These are phyloP conservation scores for Macroramphosus scolopax DNA, from an alignment of 2,797 vertebrate species.

Conservation along the genomic window DNA sequence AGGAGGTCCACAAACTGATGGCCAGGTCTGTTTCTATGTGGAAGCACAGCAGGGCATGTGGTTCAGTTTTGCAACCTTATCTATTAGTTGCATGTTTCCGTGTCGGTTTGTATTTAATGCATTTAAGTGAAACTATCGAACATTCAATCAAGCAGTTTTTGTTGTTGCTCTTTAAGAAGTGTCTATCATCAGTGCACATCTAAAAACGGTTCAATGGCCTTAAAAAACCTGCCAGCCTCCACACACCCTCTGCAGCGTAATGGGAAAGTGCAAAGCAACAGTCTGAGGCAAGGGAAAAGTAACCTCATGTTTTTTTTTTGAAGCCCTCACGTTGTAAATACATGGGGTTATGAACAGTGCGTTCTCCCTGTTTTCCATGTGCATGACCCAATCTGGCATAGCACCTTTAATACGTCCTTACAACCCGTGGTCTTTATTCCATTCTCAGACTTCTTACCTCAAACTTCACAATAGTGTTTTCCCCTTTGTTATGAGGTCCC, in stretches of 20 bases:
- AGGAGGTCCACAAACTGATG: slow-evolving; percentile 98
- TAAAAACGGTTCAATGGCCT: too few species aligned
- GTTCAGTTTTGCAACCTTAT: neutral
- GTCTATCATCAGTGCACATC: too few species aligned
- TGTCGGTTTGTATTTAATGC: too few species aligned
- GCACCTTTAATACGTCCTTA: slow-evolving; percentile 29
- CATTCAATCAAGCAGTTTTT: neutral
- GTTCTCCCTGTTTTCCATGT: slow-evolving; percentile 39
- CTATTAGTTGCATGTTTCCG: neutral
- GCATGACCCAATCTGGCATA: slow-evolving; percentile 32
- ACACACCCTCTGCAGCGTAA: too few species aligned
- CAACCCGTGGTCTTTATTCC: neutral
- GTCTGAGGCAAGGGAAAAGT: slow-evolving; percentile 30
- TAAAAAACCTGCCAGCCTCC: too few species aligned
- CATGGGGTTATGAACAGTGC: slow-evolving; percentile 44
- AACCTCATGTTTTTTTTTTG: slow-evolving; percentile 25
- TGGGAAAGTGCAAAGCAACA: too few species aligned
- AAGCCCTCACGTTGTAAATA: slow-evolving; percentile 30
- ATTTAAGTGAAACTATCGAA: neutral
- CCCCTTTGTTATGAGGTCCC: slow-evolving; percentile 12
- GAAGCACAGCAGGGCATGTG: neutral
- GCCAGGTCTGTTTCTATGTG: slow-evolving; percentile 82
- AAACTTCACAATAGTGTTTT: slow-evolving; percentile 27
- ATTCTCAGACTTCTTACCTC: slow-evolving; percentile 28
- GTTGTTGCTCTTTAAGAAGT: neutral